Conservation (phyloP, 2,797 vertebrate genomes). For the Brachyrhaphis roseni region DNA sequence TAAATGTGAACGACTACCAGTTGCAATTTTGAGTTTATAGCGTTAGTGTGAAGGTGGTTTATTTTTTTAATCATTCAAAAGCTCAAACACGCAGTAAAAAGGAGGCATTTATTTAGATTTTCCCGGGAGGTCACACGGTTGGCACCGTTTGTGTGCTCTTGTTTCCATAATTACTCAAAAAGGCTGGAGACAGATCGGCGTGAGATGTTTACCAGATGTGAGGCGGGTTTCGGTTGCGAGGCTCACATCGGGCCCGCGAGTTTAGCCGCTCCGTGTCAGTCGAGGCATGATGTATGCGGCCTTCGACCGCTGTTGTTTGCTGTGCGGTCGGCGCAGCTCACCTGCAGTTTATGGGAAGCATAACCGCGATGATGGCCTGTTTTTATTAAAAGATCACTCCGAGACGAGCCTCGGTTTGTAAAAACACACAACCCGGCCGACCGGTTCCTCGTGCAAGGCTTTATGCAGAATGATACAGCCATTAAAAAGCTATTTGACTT, state of each 20-base stretch:
- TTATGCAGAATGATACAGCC: slow-evolving; percentile 5
- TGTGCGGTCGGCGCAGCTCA: not conserved
- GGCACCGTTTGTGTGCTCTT: not conserved
- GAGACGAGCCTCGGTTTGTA: not conserved
- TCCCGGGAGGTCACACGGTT: slow-evolving; percentile 1
- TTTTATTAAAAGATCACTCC: slow-evolving; percentile 5
- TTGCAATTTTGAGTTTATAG: not conserved
- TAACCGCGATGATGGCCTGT: not conserved
- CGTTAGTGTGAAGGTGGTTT: not conserved
- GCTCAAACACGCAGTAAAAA: not conserved
- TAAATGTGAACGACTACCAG: not conserved
- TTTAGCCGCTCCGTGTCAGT: not conserved
- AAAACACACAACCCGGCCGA: not conserved
- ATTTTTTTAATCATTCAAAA: not conserved
- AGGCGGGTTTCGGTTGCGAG: not conserved
- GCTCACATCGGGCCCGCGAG: not conserved
- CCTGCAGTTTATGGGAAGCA: not conserved
- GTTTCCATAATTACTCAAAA: not conserved
- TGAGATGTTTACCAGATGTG: slow-evolving; percentile 1
- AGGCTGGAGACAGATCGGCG: not conserved
- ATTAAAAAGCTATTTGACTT: slow-evolving; percentile 26
- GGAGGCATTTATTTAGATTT: not conserved
- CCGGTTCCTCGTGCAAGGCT: not conserved
- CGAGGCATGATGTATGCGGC: not conserved
- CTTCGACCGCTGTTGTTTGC: not conserved